phyloP scores from a whole-genome alignment of 2,888 invertebrate species.

The Crioceris asparagi region DNA sequence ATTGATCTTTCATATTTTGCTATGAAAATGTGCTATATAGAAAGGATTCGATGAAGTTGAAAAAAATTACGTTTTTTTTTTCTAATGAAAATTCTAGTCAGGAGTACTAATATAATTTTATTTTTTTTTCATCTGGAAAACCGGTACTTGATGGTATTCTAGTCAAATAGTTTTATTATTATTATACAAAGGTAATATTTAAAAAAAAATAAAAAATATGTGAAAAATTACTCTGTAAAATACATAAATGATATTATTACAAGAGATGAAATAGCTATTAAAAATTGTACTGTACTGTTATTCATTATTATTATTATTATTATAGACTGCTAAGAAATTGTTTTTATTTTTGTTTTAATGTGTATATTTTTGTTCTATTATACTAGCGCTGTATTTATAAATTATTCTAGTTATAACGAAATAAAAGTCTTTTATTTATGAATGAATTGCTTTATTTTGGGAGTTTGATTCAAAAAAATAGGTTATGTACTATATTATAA shows the following conservation, averaged over 20 bases:
- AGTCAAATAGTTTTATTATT: slow-evolving; percentile 25
- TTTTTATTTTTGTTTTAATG: slow-evolving; percentile 27
- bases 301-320: slow-evolving; percentile 24
- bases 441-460: no score
- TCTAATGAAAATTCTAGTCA: slow-evolving; percentile 24
- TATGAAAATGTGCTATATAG: no score
- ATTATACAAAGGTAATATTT: slow-evolving; percentile 14
- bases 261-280: slow-evolving; percentile 20
- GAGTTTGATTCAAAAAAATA: no score
- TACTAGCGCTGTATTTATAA: slow-evolving; percentile 33
- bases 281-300: slow-evolving; percentile 23
- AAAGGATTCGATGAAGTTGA: no score
- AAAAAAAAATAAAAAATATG: no score
- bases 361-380: slow-evolving; percentile 28
- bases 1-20: no score
- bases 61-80: no score
- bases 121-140: slow-evolving; percentile 11
- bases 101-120: slow-evolving; percentile 25
- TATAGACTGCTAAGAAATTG: slow-evolving; percentile 31
- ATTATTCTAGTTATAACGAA: slow-evolving; percentile 30
- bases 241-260: slow-evolving; percentile 22
- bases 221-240: slow-evolving; percentile 24
- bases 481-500: no score
- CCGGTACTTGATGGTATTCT: slow-evolving; percentile 26
- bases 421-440: slow-evolving; percentile 16